These are phyloP conservation scores for Aphelenchoides avenae DNA, from an alignment of 1,140 invertebrate species.

Conservation along the genomic window DNA sequence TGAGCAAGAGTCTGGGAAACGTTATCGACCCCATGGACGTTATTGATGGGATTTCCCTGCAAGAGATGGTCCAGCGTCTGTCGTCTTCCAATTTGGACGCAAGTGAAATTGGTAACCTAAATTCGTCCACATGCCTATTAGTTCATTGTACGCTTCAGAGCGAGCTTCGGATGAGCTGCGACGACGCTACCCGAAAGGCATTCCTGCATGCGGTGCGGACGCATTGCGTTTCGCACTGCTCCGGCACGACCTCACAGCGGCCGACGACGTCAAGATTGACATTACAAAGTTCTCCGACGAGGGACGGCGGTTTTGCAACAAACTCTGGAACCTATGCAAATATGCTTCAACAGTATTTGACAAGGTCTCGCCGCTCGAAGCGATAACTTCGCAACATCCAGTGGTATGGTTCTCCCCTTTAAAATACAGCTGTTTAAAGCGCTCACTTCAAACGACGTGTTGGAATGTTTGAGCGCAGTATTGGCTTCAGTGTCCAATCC, in stretches of 20 bases:
- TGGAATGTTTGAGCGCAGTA: no score
- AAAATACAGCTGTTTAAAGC: no score
- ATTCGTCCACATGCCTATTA: neutral
- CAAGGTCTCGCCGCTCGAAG: no score
- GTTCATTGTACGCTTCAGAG: constrained; percentile 13
- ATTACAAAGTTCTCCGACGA: constrained; percentile 84
- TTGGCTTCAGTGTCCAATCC: no score
- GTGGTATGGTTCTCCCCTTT: no score
- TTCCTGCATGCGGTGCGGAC: constrained; percentile 96
- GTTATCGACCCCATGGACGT: constrained; percentile 97
- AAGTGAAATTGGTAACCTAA: constrained; percentile 39
- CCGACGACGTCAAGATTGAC: constrained; percentile 78
- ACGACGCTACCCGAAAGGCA: constrained; percentile 78
- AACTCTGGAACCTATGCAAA: constrained; percentile 94
- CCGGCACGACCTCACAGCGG: constrained; percentile 70
- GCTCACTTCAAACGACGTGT: no score
- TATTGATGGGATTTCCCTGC: constrained; percentile 78
- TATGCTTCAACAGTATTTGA: constrained; percentile 69
- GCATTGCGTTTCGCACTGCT: constrained; percentile 88
- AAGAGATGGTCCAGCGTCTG: constrained; percentile 63
- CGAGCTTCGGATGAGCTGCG: constrained; percentile 26
- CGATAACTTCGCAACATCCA: no score
- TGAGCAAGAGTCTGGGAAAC: constrained; percentile 97
- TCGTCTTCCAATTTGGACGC: constrained; percentile 32
- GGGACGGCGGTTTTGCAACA: constrained; percentile 97